phyloP scores from a whole-genome alignment of 2,797 vertebrate species.

The Enteromius anoplus region DNA sequence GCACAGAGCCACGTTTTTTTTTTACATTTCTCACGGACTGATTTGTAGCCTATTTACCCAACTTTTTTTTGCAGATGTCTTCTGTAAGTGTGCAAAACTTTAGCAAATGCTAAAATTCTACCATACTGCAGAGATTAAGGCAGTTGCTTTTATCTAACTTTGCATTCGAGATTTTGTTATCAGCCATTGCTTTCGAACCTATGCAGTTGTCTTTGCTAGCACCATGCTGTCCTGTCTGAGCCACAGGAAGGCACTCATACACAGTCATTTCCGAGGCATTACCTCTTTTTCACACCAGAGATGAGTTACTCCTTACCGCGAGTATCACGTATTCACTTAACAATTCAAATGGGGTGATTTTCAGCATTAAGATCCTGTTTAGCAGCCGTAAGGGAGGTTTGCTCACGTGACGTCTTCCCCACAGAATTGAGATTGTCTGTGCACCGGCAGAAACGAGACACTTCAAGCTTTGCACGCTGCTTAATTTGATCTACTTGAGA shows the following conservation, averaged over 20 bases:
- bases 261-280: slow-evolving; percentile 6
- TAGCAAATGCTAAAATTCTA: not conserved
- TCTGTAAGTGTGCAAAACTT: not conserved
- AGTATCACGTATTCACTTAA: slow-evolving; percentile 70
- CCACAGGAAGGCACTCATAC: not conserved
- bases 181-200: not conserved
- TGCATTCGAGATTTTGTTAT: not conserved
- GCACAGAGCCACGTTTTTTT: no score
- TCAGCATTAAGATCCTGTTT: slow-evolving; percentile 74
- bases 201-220: not conserved
- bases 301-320: slow-evolving; percentile 69
- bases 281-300: slow-evolving; percentile 47
- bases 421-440: slow-evolving; percentile 70
- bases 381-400: slow-evolving; percentile 65
- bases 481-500: slow-evolving; percentile 86
- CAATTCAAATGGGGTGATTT: slow-evolving; percentile 74
- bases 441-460: slow-evolving; percentile 69
- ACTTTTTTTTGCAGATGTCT: no score
- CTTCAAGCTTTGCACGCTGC: slow-evolving; percentile 77
- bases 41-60: not conserved
- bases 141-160: not conserved
- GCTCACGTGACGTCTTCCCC: slow-evolving; percentile 57
- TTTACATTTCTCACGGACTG: no score
- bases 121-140: not conserved
- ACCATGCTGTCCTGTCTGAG: not conserved